Percentiles rank a stretch among this genome's conserved stretches.
Evolutionary conservation across 2,888 invertebrate genomes (phyloP).

Genomic region (Myopa testacea): DNA sequence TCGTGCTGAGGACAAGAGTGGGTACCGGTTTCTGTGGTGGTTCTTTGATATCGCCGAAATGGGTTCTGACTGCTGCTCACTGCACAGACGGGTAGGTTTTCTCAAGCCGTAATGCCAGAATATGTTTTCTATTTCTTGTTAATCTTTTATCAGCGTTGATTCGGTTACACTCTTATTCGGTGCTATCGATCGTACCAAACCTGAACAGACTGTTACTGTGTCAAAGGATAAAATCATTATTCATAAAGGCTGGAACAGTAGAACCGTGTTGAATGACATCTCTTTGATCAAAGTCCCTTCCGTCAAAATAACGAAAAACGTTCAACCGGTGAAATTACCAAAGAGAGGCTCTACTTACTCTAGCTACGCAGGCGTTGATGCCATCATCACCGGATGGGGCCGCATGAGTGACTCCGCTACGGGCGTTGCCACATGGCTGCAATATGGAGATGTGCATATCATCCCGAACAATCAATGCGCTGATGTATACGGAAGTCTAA

Average conservation of each 20-base stretch:
- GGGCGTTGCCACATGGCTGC: slow-evolving; percentile 43
- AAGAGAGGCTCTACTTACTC: slow-evolving; percentile 50
- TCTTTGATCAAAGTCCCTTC: slow-evolving; percentile 55
- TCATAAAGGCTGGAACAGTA: slow-evolving; percentile 61
- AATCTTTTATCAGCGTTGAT: slow-evolving; percentile 40
- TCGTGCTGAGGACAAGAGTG: slow-evolving; percentile 49
- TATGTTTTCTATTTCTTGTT: not conserved
- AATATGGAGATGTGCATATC: not conserved
- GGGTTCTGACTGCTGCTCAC: slow-evolving; percentile 63
- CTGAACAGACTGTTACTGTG: slow-evolving; percentile 49
- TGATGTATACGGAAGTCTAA: not conserved
- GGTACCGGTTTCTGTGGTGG: slow-evolving; percentile 60
- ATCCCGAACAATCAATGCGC: not conserved
- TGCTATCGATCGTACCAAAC: slow-evolving; percentile 52
- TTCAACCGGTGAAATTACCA: slow-evolving; percentile 52
- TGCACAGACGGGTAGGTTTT: slow-evolving; percentile 56
- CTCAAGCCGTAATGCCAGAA: not conserved
- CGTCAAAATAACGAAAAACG: slow-evolving; percentile 43
- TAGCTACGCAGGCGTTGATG: slow-evolving; percentile 58
- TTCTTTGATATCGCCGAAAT: slow-evolving; percentile 54
- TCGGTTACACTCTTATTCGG: slow-evolving; percentile 56
- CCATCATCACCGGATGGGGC: slow-evolving; percentile 69
- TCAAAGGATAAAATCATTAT: slow-evolving; percentile 55
- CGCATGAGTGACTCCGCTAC: slow-evolving; percentile 53
- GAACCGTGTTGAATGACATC: slow-evolving; percentile 56